Percentiles rank a stretch among this genome's conserved stretches.
phyloP scores from a whole-genome alignment of 2,888 invertebrate species.

The Scaptomyza reducta region DNA sequence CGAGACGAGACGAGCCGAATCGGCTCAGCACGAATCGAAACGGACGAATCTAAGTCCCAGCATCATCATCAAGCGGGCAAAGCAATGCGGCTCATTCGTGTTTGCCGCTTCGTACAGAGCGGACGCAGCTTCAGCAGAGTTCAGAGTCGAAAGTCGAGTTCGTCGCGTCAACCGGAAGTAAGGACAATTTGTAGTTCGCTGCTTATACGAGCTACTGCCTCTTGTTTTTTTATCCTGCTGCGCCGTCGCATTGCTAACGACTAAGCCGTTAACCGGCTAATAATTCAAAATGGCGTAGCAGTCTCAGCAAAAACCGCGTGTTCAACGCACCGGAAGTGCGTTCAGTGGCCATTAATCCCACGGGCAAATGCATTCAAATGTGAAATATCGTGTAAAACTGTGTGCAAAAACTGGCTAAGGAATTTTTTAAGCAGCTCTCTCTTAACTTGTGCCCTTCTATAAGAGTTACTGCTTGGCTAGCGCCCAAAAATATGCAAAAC shows the following conservation, averaged over 20 bases:
- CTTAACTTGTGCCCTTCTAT: constrained; percentile 7
- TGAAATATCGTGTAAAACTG: constrained; percentile 37
- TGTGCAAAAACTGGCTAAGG: constrained; percentile 31
- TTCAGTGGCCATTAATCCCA: constrained; percentile 42
- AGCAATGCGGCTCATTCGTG: constrained; percentile 64
- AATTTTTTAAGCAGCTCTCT: background rate
- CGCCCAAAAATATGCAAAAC: constrained; percentile 8
- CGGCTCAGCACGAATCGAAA: constrained; percentile 48
- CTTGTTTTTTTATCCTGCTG: constrained; percentile 63
- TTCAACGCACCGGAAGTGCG: constrained; percentile 69
- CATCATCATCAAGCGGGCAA: constrained; percentile 37
- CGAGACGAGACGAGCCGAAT: constrained; percentile 5
- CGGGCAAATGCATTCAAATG: constrained; percentile 40
- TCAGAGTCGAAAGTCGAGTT: constrained; percentile 20
- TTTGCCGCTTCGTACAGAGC: constrained; percentile 65
- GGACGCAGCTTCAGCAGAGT: constrained; percentile 55
- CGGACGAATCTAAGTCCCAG: constrained; percentile 38
- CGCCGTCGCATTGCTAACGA: constrained; percentile 70
- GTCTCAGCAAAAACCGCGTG: constrained; percentile 33
- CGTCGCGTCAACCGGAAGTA: constrained; percentile 71
- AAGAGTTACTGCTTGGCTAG: background rate
- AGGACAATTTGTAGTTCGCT: constrained; percentile 54
- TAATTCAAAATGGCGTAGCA: constrained; percentile 37
- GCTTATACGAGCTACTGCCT: background rate
- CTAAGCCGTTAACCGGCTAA: constrained; percentile 13